A percentile compares a stretch with the other conserved stretches of the same genome.
These are phyloP conservation scores for Chironomus riparius DNA, from an alignment of 2,888 invertebrate genomes.

Conservation along the genomic window DNA sequence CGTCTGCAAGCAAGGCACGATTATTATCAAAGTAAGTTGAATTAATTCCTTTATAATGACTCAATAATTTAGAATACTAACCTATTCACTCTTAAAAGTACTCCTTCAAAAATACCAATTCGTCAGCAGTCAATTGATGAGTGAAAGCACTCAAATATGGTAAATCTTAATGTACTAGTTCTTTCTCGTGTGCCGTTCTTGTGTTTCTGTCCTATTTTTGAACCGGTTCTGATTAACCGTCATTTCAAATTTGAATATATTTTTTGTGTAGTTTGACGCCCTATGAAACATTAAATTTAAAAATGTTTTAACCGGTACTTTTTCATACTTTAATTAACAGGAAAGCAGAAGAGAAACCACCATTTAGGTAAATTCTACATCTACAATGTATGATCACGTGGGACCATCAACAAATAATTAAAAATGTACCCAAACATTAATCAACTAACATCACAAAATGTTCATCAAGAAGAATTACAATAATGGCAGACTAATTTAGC, in stretches of 20 bases:
- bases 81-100: background rate
- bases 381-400: background rate
- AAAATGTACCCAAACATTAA: background rate
- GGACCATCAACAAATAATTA: background rate
- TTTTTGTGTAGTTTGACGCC: background rate
- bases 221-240: background rate
- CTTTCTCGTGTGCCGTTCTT: background rate
- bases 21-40: slow-evolving; percentile 11
- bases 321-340: background rate
- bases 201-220: background rate
- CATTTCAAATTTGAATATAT: background rate
- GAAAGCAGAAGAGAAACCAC: slow-evolving; percentile 17
- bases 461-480: background rate
- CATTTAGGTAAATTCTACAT: slow-evolving; percentile 2
- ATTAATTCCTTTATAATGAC: background rate
- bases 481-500: background rate
- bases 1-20: background rate
- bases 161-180: background rate
- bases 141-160: background rate
- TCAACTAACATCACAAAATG: background rate
- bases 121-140: slow-evolving; percentile 19
- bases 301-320: background rate
- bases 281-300: background rate
- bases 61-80: background rate
- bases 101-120: slow-evolving; percentile 19